Evolutionary conservation across 2,797 vertebrate species (phyloP).

Genomic region (Pantherophis vulpinus): DNA sequence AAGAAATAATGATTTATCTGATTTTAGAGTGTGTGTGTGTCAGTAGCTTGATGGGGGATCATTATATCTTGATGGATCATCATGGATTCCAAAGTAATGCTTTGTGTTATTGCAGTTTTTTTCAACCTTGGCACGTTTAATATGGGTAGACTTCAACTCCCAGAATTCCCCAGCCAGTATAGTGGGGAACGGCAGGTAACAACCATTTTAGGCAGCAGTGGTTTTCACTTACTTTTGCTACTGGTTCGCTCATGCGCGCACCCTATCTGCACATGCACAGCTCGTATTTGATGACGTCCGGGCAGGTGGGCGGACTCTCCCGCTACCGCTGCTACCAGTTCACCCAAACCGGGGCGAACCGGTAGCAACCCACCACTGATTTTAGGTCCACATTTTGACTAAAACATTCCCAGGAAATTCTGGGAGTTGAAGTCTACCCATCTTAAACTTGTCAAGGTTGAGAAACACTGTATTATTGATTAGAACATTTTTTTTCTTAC

Average conservation of each 20-base stretch:
- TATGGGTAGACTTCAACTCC: neutral
- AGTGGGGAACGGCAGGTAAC: neutral
- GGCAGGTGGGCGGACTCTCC: too few relatives aligned
- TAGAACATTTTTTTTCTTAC: neutral
- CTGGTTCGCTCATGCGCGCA: too few relatives aligned
- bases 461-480: neutral
- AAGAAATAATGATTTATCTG: neutral
- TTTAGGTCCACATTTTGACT: neutral
- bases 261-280: too few relatives aligned
- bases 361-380: too few relatives aligned
- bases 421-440: neutral
- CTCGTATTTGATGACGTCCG: too few relatives aligned
- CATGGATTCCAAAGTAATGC: neutral
- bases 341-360: too few relatives aligned
- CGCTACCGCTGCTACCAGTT: too few relatives aligned
- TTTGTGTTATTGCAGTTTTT: neutral
- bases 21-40: neutral
- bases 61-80: neutral
- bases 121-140: neutral
- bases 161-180: neutral
- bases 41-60: neutral
- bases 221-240: too few relatives aligned
- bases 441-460: neutral
- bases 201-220: neutral
- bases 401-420: neutral